These are phyloP conservation scores for Dorcus parallelipipedus DNA, from an alignment of 2,888 invertebrate species.

Conservation along the genomic window DNA sequence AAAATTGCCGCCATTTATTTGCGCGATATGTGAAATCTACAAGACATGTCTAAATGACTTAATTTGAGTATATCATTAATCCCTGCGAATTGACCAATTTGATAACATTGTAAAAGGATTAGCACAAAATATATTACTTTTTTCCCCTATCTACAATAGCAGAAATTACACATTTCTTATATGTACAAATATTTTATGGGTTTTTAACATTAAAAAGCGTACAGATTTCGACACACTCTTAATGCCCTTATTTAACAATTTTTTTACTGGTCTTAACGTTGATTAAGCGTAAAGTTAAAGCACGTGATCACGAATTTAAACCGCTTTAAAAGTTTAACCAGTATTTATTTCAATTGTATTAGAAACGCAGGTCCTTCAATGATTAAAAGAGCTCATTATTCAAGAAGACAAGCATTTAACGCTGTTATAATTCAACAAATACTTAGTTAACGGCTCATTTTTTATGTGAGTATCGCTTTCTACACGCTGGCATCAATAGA, in stretches of 20 bases:
- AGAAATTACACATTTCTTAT: too few relatives aligned
- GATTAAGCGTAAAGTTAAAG: too few relatives aligned
- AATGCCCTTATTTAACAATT: too few relatives aligned
- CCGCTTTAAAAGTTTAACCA: too few relatives aligned
- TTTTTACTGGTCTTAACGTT: too few relatives aligned
- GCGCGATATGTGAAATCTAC: neutral
- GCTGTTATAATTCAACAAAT: constrained; percentile 8
- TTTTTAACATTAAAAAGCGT: too few relatives aligned
- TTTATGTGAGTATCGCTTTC: constrained; percentile 4
- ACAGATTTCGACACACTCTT: too few relatives aligned
- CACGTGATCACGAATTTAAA: too few relatives aligned
- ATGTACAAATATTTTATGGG: too few relatives aligned
- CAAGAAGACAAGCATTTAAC: constrained; percentile 7
- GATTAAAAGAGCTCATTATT: constrained; percentile 2
- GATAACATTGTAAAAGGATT: neutral
- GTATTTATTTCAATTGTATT: too few relatives aligned
- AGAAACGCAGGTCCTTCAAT: too few relatives aligned
- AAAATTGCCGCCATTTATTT: constrained; percentile 4
- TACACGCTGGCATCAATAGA: constrained; percentile 6
- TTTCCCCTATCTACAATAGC: too few relatives aligned
- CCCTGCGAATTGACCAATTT: neutral
- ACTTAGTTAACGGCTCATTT: constrained; percentile 5
- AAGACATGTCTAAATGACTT: constrained; percentile 6
- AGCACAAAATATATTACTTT: neutral
- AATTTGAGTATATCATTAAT: constrained; percentile 4